Evolutionary conservation across 1,140 invertebrate genomes (phyloP), one percentile per base, ranked within the genome.

Genomic region (Bradynema listronoti): DNA sequence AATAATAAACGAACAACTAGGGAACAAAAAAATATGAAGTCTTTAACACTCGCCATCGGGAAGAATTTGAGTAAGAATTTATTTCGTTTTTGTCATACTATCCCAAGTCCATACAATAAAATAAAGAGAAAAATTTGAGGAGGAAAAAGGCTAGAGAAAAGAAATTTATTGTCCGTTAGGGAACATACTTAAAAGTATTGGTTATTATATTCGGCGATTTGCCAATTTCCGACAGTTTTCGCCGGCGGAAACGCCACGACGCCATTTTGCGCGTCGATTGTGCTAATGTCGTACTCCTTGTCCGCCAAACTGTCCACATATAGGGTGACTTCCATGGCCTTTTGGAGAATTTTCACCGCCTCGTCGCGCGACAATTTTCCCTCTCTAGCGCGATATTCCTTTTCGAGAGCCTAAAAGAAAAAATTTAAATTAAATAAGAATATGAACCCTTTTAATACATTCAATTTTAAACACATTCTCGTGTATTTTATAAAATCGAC

Each of bases 231-330:
- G 36, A 72, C 55, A 30, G 71, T 45, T 16, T 52, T 64, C 33
- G 68, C 45, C n/a, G 65, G 59, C 19, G 59, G 68, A 11, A 24
- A 41, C 25, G 45, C 22, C n/a, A 22, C n/a, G 33, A 65, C 50
- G 9, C 41, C 62, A 11, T 19, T 19, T 5, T 36, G 24, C 11
- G 60, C 19, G 41, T 64, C 59, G 29, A 69, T 49, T n/a, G 27
- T 24, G 25, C 47, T 39, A 5, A 71, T 50, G 16, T 71, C 68
- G 43, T 66, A 71, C 19, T 68, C 65, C 27, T 72, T 66, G 51
- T 71, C 68, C n/a, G 68, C 68, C 4, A 68, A 51, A 50, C 68
- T 71, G 41, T 71, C 68, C 55, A 71, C 68, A 29, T 71, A 71
- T 25, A 71, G 33, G 11, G 69, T 42, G n/a, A 72, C 55, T 30